Evolutionary conservation across 2,113 vertebrate genomes (phyloP), one percentile per base, ranked within the genome.

Genomic region (Oxyruncus cristatus): DNA sequence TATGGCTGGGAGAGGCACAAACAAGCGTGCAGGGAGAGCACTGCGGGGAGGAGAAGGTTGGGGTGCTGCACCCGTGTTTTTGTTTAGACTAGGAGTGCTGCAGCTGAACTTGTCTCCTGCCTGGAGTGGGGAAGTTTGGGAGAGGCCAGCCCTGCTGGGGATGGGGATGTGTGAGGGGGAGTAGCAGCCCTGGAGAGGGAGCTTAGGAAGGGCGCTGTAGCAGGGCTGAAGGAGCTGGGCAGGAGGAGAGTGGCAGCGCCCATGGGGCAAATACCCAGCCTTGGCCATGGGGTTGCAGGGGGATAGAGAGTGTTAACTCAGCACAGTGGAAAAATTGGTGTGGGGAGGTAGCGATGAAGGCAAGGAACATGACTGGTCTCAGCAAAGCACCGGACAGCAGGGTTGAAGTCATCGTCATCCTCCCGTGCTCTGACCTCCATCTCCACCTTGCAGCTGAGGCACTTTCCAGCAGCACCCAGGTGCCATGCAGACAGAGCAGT

Each of bases 71-170:
- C 1, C 5, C 0, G 0, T 47, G n/a, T 11, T 65, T 93, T 75
- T 88, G 74, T 72, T 85, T 88, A 61, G 91, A 35, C 22, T 13
- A 6, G 61, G 47, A 55, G 49, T 6, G 35, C 22, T 41, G 52
- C 21, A 47, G 62, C 39, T 63, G 66, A 50, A 35, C 20, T 53
- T 33, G 14, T 30, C 68, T 59, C 58, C 84, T 53, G 70, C 33
- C 15, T 0, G 0, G 33, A 44, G 0, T 22, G 23, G 13, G 26
- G 14, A 44, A 41, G 26, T 26, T 42, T 1, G 0, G 37, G 17
- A 46, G 35, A 20, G 14, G 32, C 18, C 30, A 74, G 15, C 27
- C 18, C 24, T 70, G 65, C 16, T 33, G 49, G 21, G 37, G 13
- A 20, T 27, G 39, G n/a, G 28, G 50, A 6, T n/a, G 33, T 24